A percentile compares a stretch with the other conserved stretches of the same genome.
Evolutionary conservation across 2,113 vertebrate species (phyloP).

Genomic region (Pica pica): DNA sequence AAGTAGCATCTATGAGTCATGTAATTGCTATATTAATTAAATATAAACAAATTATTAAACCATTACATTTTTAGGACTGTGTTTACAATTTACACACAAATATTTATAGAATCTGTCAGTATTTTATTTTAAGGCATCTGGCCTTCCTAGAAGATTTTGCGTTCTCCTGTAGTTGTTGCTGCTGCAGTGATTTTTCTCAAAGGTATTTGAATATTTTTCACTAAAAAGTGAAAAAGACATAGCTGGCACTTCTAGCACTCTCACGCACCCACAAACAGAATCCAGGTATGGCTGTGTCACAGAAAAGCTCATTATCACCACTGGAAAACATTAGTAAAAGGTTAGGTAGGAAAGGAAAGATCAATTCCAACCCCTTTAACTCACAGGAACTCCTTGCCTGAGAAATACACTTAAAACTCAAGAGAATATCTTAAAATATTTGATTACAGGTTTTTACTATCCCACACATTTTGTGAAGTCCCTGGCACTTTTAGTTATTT

Average conservation of each 20-base stretch:
- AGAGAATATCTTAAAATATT: not conserved
- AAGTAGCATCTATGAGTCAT: not conserved
- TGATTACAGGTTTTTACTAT: not conserved
- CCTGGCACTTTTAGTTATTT: not conserved
- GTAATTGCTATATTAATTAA: not conserved
- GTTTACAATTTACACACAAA: not conserved
- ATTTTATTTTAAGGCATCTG: not conserved
- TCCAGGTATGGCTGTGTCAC: not conserved
- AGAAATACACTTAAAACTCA: not conserved
- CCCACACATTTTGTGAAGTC: not conserved
- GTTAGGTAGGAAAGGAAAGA: not conserved
- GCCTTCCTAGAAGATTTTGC: not conserved
- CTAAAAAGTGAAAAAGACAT: not conserved
- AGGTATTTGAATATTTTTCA: not conserved
- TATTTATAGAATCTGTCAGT: not conserved
- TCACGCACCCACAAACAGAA: not conserved
- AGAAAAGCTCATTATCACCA: not conserved
- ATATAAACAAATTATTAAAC: not conserved
- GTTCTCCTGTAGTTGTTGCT: not conserved
- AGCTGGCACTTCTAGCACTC: not conserved
- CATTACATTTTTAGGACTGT: not conserved
- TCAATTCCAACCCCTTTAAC: not conserved
- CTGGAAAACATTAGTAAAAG: not conserved
- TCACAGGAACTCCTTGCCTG: not conserved
- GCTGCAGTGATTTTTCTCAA: not conserved